Percentiles rank a stretch among this genome's conserved stretches.
These are phyloP conservation scores for Metaphire vulgaris DNA, from an alignment of 1,140 invertebrate genomes.

Conservation along the genomic window DNA sequence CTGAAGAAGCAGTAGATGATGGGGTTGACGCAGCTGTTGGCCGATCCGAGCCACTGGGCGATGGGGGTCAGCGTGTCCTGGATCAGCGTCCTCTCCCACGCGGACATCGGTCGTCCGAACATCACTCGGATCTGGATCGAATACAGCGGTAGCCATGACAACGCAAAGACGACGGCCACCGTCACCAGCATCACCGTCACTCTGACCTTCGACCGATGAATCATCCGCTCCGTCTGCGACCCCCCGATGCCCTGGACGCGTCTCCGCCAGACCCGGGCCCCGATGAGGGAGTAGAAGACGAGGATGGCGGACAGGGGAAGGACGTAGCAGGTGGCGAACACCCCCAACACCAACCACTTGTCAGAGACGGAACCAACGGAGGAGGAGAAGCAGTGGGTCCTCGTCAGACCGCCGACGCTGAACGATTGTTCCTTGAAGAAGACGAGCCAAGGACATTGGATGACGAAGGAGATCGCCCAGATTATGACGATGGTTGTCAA, in stretches of 20 bases:
- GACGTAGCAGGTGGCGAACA: conserved; percentile 79
- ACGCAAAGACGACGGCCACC: conserved; percentile 82
- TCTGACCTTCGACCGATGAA: conserved; percentile 36
- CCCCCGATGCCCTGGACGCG: conserved; percentile 20
- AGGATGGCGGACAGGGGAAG: conserved; percentile 80
- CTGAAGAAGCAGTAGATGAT: conserved; percentile 32
- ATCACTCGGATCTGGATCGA: conserved; percentile 33
- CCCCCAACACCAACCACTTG: conserved; percentile 40
- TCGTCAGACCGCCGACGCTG: conserved; percentile 20
- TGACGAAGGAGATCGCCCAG: conserved; percentile 70
- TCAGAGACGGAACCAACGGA: conserved; percentile 71
- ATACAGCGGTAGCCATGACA: conserved; percentile 87
- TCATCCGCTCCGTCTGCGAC: conserved; percentile 32
- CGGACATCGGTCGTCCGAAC: not conserved
- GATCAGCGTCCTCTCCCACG: not conserved
- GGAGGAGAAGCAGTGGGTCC: not conserved
- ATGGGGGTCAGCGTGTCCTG: conserved; percentile 19
- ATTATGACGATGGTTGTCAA: conserved; percentile 79
- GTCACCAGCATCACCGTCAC: conserved; percentile 69
- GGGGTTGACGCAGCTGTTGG: conserved; percentile 30
- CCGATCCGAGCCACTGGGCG: conserved; percentile 30
- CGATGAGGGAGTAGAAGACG: conserved; percentile 82
- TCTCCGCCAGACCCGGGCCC: conserved; percentile 55
- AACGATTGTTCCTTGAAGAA: conserved; percentile 58
- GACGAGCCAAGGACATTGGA: conserved; percentile 77